Evolutionary conservation across 2,113 vertebrate genomes (phyloP).

Genomic region (Xenopus tropicalis): DNA sequence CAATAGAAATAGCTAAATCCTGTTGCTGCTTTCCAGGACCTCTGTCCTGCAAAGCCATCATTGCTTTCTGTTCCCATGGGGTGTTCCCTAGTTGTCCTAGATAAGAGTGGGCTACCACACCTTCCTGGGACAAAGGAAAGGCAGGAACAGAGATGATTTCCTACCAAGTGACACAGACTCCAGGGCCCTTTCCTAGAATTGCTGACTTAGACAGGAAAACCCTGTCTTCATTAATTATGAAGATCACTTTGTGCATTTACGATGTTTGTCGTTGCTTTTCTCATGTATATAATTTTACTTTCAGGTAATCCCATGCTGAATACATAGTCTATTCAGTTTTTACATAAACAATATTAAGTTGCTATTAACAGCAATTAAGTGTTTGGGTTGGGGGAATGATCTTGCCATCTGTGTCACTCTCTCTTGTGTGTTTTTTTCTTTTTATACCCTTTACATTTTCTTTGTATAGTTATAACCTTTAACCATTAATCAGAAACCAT

Average conservation of each 20-base stretch:
- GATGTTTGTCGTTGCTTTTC: neutral
- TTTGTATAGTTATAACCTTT: too few species aligned
- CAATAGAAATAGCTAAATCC: conserved; percentile 31
- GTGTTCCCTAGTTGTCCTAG: conserved; percentile 49
- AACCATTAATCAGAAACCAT: too few species aligned
- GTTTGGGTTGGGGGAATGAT: too few species aligned
- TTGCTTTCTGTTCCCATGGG: conserved; percentile 54
- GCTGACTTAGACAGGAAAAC: conserved; percentile 23
- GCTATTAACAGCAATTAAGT: too few species aligned
- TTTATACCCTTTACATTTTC: too few species aligned
- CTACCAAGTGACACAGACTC: conserved; percentile 11
- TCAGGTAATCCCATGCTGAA: too few species aligned
- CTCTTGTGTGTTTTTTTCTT: too few species aligned
- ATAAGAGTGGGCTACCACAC: conserved; percentile 46
- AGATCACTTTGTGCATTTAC: neutral
- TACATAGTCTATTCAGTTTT: too few species aligned
- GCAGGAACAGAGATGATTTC: conserved; percentile 54
- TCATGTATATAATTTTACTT: too few species aligned
- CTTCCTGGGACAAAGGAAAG: conserved; percentile 56
- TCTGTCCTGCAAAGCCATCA: conserved; percentile 48
- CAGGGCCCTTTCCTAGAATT: conserved; percentile 22
- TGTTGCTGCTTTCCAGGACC: conserved; percentile 37
- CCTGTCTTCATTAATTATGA: neutral
- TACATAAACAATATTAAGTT: too few species aligned
- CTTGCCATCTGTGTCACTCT: too few species aligned